Conservation (phyloP, 2,113 vertebrate genomes). For the Pelusios castaneus region DNA sequence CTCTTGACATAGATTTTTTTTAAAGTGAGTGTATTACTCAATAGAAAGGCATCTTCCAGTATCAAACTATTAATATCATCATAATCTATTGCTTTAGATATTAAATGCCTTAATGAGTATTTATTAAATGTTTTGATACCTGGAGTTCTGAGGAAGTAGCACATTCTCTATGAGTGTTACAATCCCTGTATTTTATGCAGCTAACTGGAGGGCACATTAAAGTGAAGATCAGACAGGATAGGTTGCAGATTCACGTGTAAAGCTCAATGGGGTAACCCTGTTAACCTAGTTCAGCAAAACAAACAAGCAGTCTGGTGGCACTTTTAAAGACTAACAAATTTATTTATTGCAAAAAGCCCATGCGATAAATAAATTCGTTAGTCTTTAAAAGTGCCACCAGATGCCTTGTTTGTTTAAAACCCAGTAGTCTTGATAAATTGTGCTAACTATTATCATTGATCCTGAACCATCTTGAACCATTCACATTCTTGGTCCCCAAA, state of each 20-base stretch:
- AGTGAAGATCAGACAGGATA: background rate
- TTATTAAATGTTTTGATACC: background rate
- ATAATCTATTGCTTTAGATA: background rate
- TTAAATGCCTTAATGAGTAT: background rate
- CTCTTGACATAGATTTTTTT: background rate
- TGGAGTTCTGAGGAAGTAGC: background rate
- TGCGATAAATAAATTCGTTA: no score
- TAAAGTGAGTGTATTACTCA: background rate
- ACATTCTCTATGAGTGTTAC: background rate
- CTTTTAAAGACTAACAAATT: no score
- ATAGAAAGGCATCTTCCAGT: background rate
- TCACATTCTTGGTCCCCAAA: no score
- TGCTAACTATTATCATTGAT: background rate
- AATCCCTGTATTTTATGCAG: background rate
- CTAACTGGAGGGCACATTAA: background rate
- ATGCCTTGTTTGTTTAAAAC: no score
- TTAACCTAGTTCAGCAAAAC: no score
- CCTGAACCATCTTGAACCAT: no score
- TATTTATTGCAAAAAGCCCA: no score
- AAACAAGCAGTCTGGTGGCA: no score
- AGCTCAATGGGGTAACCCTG: no score
- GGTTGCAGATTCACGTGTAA: background rate
- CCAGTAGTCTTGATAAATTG: background rate
- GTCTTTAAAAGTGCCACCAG: no score
- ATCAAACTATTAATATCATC: background rate